Evolutionary conservation across 2,888 invertebrate genomes (phyloP).

Genomic region (Coelogynopora nodosa): DNA sequence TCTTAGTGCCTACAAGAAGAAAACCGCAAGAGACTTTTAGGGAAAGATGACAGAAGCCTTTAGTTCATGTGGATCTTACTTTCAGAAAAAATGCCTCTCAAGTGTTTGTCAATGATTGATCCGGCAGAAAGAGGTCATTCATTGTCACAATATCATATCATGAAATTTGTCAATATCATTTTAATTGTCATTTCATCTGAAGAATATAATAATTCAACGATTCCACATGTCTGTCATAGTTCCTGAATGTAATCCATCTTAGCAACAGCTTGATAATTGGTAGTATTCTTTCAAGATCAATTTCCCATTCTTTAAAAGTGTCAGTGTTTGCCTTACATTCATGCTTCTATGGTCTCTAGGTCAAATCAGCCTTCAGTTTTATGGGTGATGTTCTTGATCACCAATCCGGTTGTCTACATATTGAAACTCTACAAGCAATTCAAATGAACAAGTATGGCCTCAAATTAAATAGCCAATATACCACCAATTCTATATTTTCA

Average conservation of each 20-base stretch:
- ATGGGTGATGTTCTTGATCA: neutral
- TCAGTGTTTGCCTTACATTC: neutral
- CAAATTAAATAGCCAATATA: neutral
- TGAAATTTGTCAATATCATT: neutral
- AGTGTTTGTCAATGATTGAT: conserved; percentile 21
- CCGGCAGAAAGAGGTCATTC: neutral
- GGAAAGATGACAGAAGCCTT: neutral
- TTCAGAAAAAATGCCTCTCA: neutral
- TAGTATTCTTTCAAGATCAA: neutral
- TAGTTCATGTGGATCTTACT: neutral
- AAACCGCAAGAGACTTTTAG: neutral
- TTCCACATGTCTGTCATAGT: neutral
- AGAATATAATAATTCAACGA: neutral
- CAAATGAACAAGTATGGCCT: neutral
- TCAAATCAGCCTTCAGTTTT: neutral
- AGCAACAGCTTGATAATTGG: neutral
- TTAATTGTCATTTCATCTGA: neutral
- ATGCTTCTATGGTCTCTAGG: neutral
- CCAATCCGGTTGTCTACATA: neutral
- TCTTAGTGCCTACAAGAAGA: neutral
- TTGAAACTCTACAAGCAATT: neutral
- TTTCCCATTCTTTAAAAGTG: too few relatives aligned
- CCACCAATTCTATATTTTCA: neutral
- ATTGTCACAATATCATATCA: neutral
- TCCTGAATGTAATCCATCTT: neutral